phyloP scores from a whole-genome alignment of 92 coral and sea anemone species.

The Palythoa grandis region DNA sequence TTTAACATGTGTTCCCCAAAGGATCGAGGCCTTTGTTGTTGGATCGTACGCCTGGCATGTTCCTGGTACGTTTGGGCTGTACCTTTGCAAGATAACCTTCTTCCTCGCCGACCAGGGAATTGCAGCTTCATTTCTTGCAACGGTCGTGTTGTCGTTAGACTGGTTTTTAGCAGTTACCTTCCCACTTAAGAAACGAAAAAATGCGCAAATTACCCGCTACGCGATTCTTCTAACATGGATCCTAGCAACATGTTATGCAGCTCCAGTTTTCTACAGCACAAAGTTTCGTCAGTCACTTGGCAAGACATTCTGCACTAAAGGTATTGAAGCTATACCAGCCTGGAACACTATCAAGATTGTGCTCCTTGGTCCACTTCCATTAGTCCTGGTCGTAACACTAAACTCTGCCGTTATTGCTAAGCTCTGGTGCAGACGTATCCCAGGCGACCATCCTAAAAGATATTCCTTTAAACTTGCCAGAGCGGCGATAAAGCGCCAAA shows the following conservation, averaged over 20 bases:
- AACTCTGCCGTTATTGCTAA: slow-evolving; percentile 29
- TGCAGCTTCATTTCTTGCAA: slow-evolving; percentile 36
- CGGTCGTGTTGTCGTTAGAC: slow-evolving; percentile 27
- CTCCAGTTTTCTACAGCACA: slow-evolving; percentile 22
- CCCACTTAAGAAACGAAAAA: slow-evolving; percentile 24
- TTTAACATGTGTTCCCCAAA: slow-evolving; percentile 18
- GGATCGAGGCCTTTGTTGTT: background rate
- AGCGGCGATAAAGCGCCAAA: slow-evolving; percentile 4
- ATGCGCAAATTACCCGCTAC: slow-evolving; percentile 7
- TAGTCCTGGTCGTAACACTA: slow-evolving; percentile 14
- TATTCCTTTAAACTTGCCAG: slow-evolving; percentile 18
- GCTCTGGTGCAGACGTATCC: slow-evolving; percentile 34
- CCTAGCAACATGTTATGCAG: slow-evolving; percentile 11
- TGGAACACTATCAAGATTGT: slow-evolving; percentile 37
- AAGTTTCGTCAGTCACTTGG: background rate
- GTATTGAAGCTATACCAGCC: slow-evolving; percentile 16
- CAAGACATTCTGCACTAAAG: slow-evolving; percentile 10
- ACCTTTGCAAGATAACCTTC: slow-evolving; percentile 27
- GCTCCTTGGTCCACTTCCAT: slow-evolving; percentile 22
- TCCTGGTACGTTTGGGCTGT: slow-evolving; percentile 23
- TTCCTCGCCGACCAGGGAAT: slow-evolving; percentile 35
- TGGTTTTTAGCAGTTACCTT: slow-evolving; percentile 35
- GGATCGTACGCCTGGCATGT: slow-evolving; percentile 16
- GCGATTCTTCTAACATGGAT: slow-evolving; percentile 23
- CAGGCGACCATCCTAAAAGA: slow-evolving; percentile 8